Base-by-base conservation (phyloP, 2,888 invertebrate genomes). In the Eupithecia vulgata region DNA sequence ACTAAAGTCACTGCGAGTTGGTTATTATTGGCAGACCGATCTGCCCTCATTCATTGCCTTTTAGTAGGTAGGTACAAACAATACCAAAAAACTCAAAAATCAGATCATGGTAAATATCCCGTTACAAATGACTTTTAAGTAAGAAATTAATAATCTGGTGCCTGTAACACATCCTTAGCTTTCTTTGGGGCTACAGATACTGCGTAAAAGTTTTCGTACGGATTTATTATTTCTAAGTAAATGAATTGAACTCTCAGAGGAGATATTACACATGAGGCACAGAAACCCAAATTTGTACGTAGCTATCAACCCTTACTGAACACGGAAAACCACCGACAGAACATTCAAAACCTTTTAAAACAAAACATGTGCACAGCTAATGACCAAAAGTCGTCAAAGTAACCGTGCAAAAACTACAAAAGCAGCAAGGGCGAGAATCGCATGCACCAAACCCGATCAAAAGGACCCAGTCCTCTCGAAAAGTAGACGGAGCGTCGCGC, bases 401-500 rank as follows among this genome's bases (percentile, higher is more conserved):
- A 74, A 78, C 77, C 71, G 68, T 74, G 73, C 71, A 77, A 80
- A 65, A 75, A 76, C 78, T 77, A 75, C 71, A 68, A 78, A 77
- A 66, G 72, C 76, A 35, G 61, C 67, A 84, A 81, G 76, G 82
- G 59, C 72, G 67, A 82, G 77, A 82, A 70, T 85, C 80, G 76
- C 80, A 42, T 80, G 79, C 76, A 75, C 37, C 70, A 15, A 35
- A 71, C 78, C 57, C 78, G 75, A 78, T 78, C 76, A 78, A 80
- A 83, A 77, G 76, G 80, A 78, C 76, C 77, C 72, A n/a, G 67
- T 64, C 76, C 78, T 71, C 78, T 74, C 79, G 65, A 80, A 84
- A 84, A 82, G 81, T 77, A 76, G 81, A 82, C 80, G 79, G 82
- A 85, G 84, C 84, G 83, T 81, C 84, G 86, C 80, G 86, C 86